Conservation (phyloP, 2,888 invertebrate species). For the Melieria crassipennis region DNA sequence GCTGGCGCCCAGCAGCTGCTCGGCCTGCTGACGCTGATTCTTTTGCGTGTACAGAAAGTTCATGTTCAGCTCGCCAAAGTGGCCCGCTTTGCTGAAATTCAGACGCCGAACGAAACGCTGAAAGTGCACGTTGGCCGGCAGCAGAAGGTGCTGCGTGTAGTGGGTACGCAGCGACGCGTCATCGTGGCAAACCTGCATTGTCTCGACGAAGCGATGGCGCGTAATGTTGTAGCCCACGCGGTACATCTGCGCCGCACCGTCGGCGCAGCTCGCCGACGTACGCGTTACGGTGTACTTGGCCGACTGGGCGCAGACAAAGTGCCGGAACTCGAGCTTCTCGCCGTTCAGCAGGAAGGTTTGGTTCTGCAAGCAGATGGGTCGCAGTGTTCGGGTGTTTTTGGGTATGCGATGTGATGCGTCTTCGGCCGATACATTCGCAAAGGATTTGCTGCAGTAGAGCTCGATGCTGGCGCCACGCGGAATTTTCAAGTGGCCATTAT, state of each 20-base stretch:
- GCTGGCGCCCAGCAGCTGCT: constrained; percentile 51
- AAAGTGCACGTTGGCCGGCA: constrained; percentile 64
- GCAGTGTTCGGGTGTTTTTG: constrained; percentile 39
- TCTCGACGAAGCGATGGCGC: constrained; percentile 56
- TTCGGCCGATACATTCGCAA: constrained; percentile 37
- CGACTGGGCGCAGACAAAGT: constrained; percentile 49
- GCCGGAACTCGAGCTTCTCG: constrained; percentile 47
- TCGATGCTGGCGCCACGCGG: constrained; percentile 54
- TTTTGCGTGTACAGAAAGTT: constrained; percentile 56
- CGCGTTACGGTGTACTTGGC: constrained; percentile 49
- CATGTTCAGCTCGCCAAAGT: constrained; percentile 58
- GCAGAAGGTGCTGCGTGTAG: constrained; percentile 60
- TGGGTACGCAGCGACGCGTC: constrained; percentile 56
- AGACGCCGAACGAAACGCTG: constrained; percentile 63
- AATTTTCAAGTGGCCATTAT: constrained; percentile 52
- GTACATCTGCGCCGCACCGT: constrained; percentile 49
- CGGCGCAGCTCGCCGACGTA: constrained; percentile 45
- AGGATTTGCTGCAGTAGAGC: constrained; percentile 53
- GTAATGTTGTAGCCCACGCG: constrained; percentile 63
- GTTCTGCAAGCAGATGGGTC: constrained; percentile 49
- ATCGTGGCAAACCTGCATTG: constrained; percentile 65
- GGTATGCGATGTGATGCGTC: not conserved
- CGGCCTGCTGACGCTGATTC: constrained; percentile 58
- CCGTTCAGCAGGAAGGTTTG: constrained; percentile 47
- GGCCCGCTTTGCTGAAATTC: constrained; percentile 58